Percentiles rank a stretch among this genome's conserved stretches.
phyloP scores from a whole-genome alignment of 2,113 vertebrate genomes.

The Eonycteris spelaea region DNA sequence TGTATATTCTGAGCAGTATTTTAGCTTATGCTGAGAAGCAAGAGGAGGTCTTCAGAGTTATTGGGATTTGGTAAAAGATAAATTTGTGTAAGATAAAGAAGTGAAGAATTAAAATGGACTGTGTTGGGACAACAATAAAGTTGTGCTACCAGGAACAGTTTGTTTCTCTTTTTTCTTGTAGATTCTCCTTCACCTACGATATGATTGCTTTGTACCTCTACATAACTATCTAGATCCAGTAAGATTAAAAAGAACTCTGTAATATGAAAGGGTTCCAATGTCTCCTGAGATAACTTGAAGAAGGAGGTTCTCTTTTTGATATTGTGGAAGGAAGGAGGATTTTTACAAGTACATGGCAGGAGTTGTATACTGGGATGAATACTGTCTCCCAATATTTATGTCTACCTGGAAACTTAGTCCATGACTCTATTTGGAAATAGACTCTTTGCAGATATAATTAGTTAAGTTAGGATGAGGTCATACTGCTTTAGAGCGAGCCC shows the following conservation, averaged over 20 bases:
- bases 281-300: background rate
- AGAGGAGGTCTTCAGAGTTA: background rate
- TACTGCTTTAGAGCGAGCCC: background rate
- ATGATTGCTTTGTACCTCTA: background rate
- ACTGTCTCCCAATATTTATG: background rate
- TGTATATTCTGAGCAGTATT: background rate
- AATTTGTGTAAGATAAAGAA: background rate
- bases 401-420: background rate
- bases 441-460: background rate
- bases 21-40: background rate
- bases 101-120: background rate
- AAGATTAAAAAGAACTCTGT: background rate
- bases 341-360: background rate
- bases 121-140: background rate
- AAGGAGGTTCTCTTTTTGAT: background rate
- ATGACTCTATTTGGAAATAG: background rate
- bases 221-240: background rate
- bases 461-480: background rate
- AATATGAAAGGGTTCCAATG: background rate
- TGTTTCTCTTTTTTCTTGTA: background rate
- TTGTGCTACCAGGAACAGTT: background rate
- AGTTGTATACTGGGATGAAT: background rate
- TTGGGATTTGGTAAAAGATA: background rate
- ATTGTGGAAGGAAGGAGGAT: background rate
- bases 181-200: background rate